Evolutionary conservation across 2,113 vertebrate species (phyloP).

Genomic region (Festucalex cinctus): DNA sequence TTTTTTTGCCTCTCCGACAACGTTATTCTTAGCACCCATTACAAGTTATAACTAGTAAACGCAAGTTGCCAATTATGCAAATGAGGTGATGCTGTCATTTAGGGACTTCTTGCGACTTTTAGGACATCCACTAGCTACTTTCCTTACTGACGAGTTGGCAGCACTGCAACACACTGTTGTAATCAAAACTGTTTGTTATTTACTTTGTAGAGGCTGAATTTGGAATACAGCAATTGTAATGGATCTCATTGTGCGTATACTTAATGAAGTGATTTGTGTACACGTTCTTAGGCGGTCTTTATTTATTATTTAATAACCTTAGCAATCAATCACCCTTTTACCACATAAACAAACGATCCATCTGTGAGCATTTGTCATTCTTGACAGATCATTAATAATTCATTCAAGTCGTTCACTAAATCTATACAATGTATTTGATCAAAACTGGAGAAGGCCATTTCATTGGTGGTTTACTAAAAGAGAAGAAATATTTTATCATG

Average conservation of each 20-base stretch:
- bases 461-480: background rate
- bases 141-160: background rate
- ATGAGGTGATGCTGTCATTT: no score
- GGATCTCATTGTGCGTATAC: background rate
- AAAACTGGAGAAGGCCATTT: background rate
- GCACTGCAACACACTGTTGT: background rate
- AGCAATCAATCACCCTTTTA: background rate
- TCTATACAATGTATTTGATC: background rate
- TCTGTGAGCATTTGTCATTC: background rate
- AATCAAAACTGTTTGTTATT: background rate
- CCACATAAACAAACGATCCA: background rate
- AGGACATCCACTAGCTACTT: no score
- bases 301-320: background rate
- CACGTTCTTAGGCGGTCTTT: background rate
- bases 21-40: no score
- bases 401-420: background rate
- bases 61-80: no score
- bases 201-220: background rate
- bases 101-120: no score
- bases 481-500: background rate
- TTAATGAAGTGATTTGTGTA: constrained; percentile 2
- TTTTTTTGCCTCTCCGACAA: no score
- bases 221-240: background rate
- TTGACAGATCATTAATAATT: constrained; percentile 1
- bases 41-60: no score